phyloP scores from a whole-genome alignment of 2,888 invertebrate genomes.

The Podabrus alpinus region DNA sequence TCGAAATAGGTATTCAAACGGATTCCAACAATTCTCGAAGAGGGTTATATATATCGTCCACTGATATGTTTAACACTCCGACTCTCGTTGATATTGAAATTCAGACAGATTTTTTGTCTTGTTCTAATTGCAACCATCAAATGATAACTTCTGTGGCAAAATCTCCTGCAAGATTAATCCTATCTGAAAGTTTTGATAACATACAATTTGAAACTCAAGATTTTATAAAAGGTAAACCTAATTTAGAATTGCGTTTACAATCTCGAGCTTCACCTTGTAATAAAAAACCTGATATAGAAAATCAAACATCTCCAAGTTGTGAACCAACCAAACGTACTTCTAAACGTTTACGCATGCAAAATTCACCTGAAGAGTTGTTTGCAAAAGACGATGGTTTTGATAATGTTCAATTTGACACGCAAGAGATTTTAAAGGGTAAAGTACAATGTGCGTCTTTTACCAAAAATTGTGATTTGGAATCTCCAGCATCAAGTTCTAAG shows the following conservation, averaged over 20 bases:
- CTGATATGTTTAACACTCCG: slow-evolving; percentile 30
- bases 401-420: slow-evolving; percentile 34
- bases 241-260: background rate
- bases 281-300: background rate
- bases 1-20: slow-evolving; percentile 29
- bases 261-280: background rate
- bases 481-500: background rate
- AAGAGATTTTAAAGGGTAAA: slow-evolving; percentile 21
- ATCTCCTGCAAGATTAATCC: slow-evolving; percentile 5
- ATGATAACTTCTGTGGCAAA: background rate
- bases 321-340: background rate
- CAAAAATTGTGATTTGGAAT: background rate
- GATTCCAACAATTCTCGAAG: slow-evolving; percentile 18
- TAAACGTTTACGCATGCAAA: background rate
- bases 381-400: slow-evolving; percentile 29
- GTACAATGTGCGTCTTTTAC: background rate
- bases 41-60: slow-evolving; percentile 35
- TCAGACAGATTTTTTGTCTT: slow-evolving; percentile 34
- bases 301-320: background rate
- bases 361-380: background rate
- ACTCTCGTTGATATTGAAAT: slow-evolving; percentile 11
- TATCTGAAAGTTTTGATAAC: slow-evolving; percentile 30
- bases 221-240: slow-evolving; percentile 12
- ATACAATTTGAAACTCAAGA: slow-evolving; percentile 36
- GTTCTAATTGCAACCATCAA: slow-evolving; percentile 22